Conservation (phyloP, 2,888 invertebrate genomes). For the Zelleria hepariella region DNA sequence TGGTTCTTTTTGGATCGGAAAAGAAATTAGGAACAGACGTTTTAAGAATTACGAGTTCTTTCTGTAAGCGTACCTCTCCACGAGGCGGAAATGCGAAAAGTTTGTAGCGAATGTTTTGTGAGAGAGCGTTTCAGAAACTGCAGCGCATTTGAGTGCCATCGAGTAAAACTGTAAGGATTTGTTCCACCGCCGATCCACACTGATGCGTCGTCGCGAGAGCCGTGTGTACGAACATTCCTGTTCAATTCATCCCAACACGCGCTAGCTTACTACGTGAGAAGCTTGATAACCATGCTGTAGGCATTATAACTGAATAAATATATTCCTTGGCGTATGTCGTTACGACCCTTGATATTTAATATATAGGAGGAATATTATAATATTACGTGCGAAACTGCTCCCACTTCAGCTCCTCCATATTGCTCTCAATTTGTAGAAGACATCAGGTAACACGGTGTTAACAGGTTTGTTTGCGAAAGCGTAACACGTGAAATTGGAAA, state of each 20-base stretch:
- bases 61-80: constrained; percentile 24
- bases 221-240: constrained; percentile 19
- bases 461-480: background rate
- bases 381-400: background rate
- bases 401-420: background rate
- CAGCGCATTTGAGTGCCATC: constrained; percentile 11
- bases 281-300: constrained; percentile 28
- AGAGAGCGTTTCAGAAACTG: constrained; percentile 4
- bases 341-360: constrained; percentile 30
- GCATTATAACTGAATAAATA: constrained; percentile 29
- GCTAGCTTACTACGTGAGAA: constrained; percentile 35
- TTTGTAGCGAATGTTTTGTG: constrained; percentile 8
- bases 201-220: background rate
- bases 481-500: background rate
- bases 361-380: constrained; percentile 6
- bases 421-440: background rate
- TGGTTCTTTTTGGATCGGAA: constrained; percentile 68
- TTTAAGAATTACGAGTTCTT: constrained; percentile 64
- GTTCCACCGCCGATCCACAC: constrained; percentile 4
- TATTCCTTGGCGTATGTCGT: constrained; percentile 25
- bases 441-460: background rate
- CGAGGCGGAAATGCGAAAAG: constrained; percentile 14
- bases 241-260: constrained; percentile 41
- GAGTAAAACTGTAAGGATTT: constrained; percentile 17
- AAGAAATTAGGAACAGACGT: constrained; percentile 70